Percentiles rank a stretch among this genome's conserved stretches.
phyloP scores from a whole-genome alignment of 2,888 invertebrate genomes.

The Odontothrips loti region DNA sequence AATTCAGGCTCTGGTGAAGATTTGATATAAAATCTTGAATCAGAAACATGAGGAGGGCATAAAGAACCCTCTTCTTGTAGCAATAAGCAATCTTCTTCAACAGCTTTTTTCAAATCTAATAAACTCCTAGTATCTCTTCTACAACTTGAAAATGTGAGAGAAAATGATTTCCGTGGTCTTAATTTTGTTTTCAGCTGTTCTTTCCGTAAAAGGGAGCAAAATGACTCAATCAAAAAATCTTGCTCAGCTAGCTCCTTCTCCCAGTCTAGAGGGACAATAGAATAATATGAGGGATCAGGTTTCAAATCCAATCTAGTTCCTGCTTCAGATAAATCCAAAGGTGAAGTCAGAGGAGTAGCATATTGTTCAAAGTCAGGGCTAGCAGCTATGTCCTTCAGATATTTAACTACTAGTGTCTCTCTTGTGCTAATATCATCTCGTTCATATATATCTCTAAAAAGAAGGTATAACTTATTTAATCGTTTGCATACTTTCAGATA shows the following conservation, averaged over 20 bases:
- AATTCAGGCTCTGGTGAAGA: neutral
- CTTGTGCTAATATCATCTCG: constrained; percentile 51
- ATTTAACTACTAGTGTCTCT: constrained; percentile 51
- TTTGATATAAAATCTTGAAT: constrained; percentile 8
- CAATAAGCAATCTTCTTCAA: neutral
- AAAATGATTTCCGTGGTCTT: constrained; percentile 41
- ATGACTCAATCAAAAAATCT: constrained; percentile 52
- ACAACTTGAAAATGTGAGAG: constrained; percentile 45
- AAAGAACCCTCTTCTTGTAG: constrained; percentile 24
- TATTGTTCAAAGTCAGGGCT: constrained; percentile 49
- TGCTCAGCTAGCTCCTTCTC: constrained; percentile 54
- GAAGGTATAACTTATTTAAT: constrained; percentile 30
- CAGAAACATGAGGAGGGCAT: neutral
- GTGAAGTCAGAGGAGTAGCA: constrained; percentile 51
- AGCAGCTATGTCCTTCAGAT: constrained; percentile 47
- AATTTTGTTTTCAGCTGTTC: constrained; percentile 43
- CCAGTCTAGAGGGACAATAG: constrained; percentile 41
- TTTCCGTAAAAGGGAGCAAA: constrained; percentile 49
- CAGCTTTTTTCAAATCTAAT: neutral
- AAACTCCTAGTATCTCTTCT: constrained; percentile 23
- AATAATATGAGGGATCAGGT: constrained; percentile 38
- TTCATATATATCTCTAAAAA: constrained; percentile 30
- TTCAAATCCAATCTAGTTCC: constrained; percentile 11
- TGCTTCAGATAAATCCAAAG: constrained; percentile 41
- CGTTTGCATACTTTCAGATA: no score